Base-by-base conservation (phyloP, 1,140 invertebrate genomes). In the Vanessa atalanta region DNA sequence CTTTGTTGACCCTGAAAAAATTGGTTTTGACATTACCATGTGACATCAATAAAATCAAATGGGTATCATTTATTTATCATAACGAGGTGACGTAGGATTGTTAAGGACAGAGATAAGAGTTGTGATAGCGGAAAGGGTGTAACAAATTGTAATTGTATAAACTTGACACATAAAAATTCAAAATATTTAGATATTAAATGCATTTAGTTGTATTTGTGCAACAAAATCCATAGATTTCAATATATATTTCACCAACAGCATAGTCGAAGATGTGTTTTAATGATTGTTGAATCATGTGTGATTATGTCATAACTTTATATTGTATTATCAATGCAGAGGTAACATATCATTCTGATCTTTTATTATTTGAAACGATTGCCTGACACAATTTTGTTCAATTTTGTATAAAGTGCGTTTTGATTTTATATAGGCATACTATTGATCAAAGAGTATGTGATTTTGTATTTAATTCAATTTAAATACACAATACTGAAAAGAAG, bases 101-200 rank as follows among this genome's bases (percentile, higher is more conserved):
- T 82, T 87, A 86, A 88, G 87, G 86, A 83, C 74, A 76, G 20
- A 84, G 88, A 90, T 90, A 92, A 92, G 86, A 86, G 82, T 77
- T 69, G 72, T 82, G 90, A 92, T 92, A 91, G 83, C 81, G 83
- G 79, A 76, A 88, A 88, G 89, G 86, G 86, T 87, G 84, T 61
- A 61, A 20, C 13, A 14, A 61, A 23, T 37, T 37, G 53, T 23
- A 57, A 14, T n/a, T 23, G 13, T 6, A 61, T 61, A n/a, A 61
- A 61, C 13, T 61, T 37, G 26, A 31, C 23, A n/a, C 13, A 50
- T n/a, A 50, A 50, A 48, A 48, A 50, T 50, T 43, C 6, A 9
- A 43, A 11, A 43, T 43, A 43, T 43, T 9, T 43, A 43, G 7
- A 43, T 6, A 43, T 8, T 9, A 20, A 20, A 20, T 43, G 8